Conservation (phyloP, 64 coral and sea anemone species). For the Stichodactyla helianthus region DNA sequence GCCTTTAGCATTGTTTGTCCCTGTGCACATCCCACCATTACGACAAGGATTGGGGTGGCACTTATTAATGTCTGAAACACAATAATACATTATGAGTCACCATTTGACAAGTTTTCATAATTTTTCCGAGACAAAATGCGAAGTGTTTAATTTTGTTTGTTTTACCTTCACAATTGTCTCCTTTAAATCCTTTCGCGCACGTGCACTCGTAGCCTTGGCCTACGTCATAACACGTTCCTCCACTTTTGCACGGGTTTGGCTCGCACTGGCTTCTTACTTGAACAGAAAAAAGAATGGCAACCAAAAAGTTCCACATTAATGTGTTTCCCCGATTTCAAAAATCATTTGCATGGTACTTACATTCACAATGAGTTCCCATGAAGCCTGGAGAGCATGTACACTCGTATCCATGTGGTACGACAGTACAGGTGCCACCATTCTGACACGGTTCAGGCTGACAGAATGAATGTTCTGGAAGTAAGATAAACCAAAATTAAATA, state of each 20-base stretch:
- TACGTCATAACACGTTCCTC: constrained; percentile 95
- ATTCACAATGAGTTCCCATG: constrained; percentile 96
- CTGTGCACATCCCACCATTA: constrained; percentile 94
- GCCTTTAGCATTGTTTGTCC: constrained; percentile 71
- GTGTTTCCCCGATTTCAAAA: background rate
- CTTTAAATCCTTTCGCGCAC: constrained; percentile 79
- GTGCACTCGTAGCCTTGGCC: constrained; percentile 97
- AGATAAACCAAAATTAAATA: background rate
- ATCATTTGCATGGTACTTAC: constrained; percentile 29
- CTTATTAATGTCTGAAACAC: constrained; percentile 75
- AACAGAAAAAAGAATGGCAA: background rate
- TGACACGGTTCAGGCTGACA: constrained; percentile 87
- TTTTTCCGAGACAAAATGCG: background rate
- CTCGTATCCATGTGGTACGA: constrained; percentile 85
- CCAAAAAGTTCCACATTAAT: background rate
- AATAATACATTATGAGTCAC: background rate
- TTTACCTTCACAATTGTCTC: constrained; percentile 93
- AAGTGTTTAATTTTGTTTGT: background rate
- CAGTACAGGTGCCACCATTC: constrained; percentile 93
- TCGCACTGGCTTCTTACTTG: constrained; percentile 92
- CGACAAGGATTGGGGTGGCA: constrained; percentile 98
- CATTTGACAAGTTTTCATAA: too few relatives aligned
- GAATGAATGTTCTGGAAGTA: constrained; percentile 57
- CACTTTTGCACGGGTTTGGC: constrained; percentile 86
- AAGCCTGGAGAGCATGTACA: constrained; percentile 93